Evolutionary conservation across 2,888 invertebrate species (phyloP).

Genomic region (Leucophora obtusa): DNA sequence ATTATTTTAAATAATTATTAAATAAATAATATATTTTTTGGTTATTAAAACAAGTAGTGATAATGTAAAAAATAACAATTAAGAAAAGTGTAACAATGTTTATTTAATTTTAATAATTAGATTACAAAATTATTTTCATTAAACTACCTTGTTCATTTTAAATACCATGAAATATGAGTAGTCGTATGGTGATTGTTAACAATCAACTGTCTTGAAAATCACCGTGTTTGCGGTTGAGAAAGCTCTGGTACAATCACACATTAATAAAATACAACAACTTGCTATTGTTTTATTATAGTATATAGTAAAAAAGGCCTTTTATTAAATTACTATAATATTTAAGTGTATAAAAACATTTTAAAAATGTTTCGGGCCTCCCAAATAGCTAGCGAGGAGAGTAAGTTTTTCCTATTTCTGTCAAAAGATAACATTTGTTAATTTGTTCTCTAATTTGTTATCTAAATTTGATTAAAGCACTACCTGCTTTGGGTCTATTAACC

Average conservation of each 20-base stretch:
- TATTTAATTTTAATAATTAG: slow-evolving; percentile 10
- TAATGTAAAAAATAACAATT: slow-evolving; percentile 3
- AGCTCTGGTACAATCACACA: slow-evolving; percentile 24
- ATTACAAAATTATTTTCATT: not conserved
- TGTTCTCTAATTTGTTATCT: slow-evolving; percentile 11
- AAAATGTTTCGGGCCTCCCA: slow-evolving; percentile 74
- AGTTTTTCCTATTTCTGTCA: slow-evolving; percentile 61
- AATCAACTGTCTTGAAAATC: slow-evolving; percentile 55
- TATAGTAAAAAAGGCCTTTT: no score
- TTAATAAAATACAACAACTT: slow-evolving; percentile 7
- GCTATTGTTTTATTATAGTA: slow-evolving; percentile 6
- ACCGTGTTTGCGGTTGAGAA: slow-evolving; percentile 59
- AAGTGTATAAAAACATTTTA: not conserved
- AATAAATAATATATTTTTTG: slow-evolving; percentile 12
- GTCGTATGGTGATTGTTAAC: slow-evolving; percentile 26
- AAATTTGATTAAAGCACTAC: slow-evolving; percentile 68
- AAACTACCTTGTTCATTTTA: slow-evolving; percentile 43
- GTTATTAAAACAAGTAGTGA: slow-evolving; percentile 29
- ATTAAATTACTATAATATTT: not conserved
- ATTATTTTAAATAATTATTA: slow-evolving; percentile 28
- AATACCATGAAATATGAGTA: slow-evolving; percentile 52
- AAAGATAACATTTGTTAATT: slow-evolving; percentile 32
- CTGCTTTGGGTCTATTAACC: slow-evolving; percentile 67
- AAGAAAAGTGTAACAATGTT: slow-evolving; percentile 6
- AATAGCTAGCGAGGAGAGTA: slow-evolving; percentile 75